Base-by-base conservation (phyloP, 2,888 invertebrate genomes). In the Lithophane leautieri region DNA sequence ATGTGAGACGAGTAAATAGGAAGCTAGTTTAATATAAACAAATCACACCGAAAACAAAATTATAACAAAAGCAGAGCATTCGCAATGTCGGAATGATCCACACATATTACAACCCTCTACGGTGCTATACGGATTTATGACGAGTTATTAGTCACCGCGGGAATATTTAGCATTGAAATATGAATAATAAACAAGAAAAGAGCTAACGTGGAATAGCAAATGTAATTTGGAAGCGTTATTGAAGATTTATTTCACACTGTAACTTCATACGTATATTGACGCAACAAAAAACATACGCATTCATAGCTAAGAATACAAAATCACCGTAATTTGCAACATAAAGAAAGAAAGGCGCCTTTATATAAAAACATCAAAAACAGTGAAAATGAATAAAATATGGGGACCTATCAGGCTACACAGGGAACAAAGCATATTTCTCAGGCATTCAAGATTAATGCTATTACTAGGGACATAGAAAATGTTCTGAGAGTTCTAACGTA, bases 121-220 rank as follows among this genome's bases (percentile, higher is more conserved):
- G 94, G 95, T 93, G 94, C 94, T 94, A 92, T 95, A 92, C 90
- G 93, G 92, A 95, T 95, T 95, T 94, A 95, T 93, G 94, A 93
- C 92, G 92, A 94, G 92, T 94, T 94, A 95, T 95, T 94, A 95
- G 94, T 94, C 94, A 94, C 93, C 90, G 93, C 90, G 94, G 94
- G 92, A 92, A 94, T 94, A 95, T 95, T 94, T 92, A 93, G 89
- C 93, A 94, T 94, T 94, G 93, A 94, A 93, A 94, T 94, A 94
- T 94, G 94, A 94, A 95, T 93, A 94, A 94, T 93, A 95, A 94
- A 95, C 93, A 94, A 94, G 93, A 94, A 93, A 93, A 93, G 91
- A 93, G 92, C 92, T 91, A 91, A 90, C 89, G 89, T 89, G 86
- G 89, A 92, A 90, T 90, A 90, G 91, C 89, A 89, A 91, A 91